phyloP scores from a whole-genome alignment of 2,113 vertebrate species.

The Entelurus aequoreus region DNA sequence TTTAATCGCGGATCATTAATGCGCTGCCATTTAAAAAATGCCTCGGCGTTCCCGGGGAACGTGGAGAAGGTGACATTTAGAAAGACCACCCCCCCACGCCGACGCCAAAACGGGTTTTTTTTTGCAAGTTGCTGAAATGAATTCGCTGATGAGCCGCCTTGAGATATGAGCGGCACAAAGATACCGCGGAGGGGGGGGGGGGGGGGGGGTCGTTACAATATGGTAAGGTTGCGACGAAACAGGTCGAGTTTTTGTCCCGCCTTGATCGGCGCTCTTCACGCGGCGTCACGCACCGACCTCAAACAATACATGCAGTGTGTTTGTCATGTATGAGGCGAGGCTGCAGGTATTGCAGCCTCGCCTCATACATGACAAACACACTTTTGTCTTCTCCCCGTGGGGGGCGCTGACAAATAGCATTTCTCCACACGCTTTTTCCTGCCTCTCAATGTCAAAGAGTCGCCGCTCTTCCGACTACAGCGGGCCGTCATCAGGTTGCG shows the following conservation, averaged over 20 bases:
- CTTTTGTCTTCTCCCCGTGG: not conserved
- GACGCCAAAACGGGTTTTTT: constrained; percentile 40
- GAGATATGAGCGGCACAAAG: constrained; percentile 39
- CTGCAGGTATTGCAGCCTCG: no score
- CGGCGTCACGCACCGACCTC: constrained; percentile 16
- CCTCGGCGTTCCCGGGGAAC: constrained; percentile 51
- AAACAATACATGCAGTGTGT: constrained; percentile 21
- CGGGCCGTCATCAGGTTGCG: not conserved
- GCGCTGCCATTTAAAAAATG: constrained; percentile 70
- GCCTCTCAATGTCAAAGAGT: constrained; percentile 10
- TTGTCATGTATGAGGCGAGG: constrained; percentile 19
- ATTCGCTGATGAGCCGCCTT: constrained; percentile 62
- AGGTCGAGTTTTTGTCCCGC: not conserved
- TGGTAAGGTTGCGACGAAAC: constrained; percentile 46
- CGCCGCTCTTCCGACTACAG: not conserved
- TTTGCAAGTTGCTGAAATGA: constrained; percentile 64
- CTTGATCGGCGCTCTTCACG: constrained; percentile 28
- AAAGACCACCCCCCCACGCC: constrained; percentile 46
- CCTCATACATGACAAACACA: constrained; percentile 19
- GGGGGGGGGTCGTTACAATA: constrained; percentile 20
- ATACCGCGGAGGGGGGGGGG: constrained; percentile 25
- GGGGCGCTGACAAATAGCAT: not conserved
- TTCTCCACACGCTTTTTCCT: constrained; percentile 6
- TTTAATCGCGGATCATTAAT: constrained; percentile 68
- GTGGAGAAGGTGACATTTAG: constrained; percentile 72